Evolutionary conservation across 1,140 invertebrate species (phyloP).

Genomic region (Diachasmimorpha longicaudata): DNA sequence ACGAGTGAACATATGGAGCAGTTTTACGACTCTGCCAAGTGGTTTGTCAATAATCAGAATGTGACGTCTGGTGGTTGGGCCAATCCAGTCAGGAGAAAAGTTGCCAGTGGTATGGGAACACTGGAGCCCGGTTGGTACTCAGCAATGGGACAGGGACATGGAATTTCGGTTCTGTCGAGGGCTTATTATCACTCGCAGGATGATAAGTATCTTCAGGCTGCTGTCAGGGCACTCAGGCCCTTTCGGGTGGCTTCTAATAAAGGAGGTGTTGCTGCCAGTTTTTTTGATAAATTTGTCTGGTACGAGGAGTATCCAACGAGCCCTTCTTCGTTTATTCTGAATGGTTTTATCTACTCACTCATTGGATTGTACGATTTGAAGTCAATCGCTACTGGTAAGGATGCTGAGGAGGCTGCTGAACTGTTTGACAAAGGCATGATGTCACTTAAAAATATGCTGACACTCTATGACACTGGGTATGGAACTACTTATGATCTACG

Average conservation of each 20-base stretch:
- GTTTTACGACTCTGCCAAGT: constrained; percentile 92
- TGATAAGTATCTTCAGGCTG: constrained; percentile 79
- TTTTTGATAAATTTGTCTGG: constrained; percentile 82
- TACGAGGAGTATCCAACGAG: constrained; percentile 99
- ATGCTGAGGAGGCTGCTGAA: constrained; percentile 68
- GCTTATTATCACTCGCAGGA: constrained; percentile 86
- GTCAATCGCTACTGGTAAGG: constrained; percentile 69
- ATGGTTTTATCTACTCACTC: constrained; percentile 98
- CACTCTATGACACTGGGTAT: constrained; percentile 93
- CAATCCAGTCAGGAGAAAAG: constrained; percentile 81
- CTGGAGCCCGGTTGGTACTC: constrained; percentile 92
- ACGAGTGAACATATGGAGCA: constrained; percentile 84
- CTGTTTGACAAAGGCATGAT: constrained; percentile 87
- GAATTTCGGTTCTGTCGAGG: constrained; percentile 88
- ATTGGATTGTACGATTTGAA: constrained; percentile 94
- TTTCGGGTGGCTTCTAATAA: constrained; percentile 74
- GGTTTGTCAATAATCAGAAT: constrained; percentile 91
- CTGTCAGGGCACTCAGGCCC: constrained; percentile 78
- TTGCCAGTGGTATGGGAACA: constrained; percentile 77
- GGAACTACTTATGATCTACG: constrained; percentile 97
- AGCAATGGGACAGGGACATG: constrained; percentile 98
- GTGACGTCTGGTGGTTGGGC: constrained; percentile 83
- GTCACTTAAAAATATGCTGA: constrained; percentile 88
- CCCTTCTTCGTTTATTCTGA: constrained; percentile 94
- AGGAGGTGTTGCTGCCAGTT: constrained; percentile 86